Conservation (phyloP, 2,888 invertebrate species). For the Eupithecia dodoneata region DNA sequence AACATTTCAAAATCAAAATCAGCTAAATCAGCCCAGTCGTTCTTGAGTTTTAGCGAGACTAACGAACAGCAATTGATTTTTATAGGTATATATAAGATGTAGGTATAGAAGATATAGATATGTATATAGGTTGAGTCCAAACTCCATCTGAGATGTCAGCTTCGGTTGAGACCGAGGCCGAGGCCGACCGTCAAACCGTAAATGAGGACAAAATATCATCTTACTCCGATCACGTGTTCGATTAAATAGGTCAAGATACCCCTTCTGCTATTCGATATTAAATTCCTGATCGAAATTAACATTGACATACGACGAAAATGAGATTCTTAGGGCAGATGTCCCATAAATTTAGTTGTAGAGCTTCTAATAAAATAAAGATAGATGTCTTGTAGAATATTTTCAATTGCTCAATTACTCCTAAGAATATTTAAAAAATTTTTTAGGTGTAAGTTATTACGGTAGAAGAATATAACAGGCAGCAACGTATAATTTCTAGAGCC, state of each 20-base stretch:
- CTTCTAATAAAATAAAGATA: not conserved
- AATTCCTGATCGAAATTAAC: constrained; percentile 14
- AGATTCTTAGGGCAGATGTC: constrained; percentile 2
- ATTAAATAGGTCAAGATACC: constrained; percentile 23
- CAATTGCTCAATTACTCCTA: too few relatives aligned
- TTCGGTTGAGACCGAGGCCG: not conserved
- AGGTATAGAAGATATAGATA: too few relatives aligned
- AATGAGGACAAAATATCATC: constrained; percentile 10
- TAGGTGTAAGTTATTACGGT: not conserved
- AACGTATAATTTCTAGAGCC: not conserved
- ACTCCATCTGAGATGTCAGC: too few relatives aligned
- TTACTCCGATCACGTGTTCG: constrained; percentile 14
- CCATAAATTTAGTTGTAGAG: not conserved
- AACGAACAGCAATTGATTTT: too few relatives aligned
- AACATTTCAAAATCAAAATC: too few relatives aligned
- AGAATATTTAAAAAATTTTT: not conserved
- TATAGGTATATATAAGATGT: too few relatives aligned
- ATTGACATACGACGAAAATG: too few relatives aligned
- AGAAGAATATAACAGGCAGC: not conserved
- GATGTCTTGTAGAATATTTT: not conserved
- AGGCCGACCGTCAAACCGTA: not conserved
- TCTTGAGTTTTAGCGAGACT: too few relatives aligned
- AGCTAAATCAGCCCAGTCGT: too few relatives aligned
- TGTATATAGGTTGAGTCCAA: too few relatives aligned
- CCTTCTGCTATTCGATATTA: constrained; percentile 15